Percentiles rank a stretch among this genome's conserved stretches.
Conservation (phyloP, 2,888 invertebrate species). For the Microchrysa polita region DNA sequence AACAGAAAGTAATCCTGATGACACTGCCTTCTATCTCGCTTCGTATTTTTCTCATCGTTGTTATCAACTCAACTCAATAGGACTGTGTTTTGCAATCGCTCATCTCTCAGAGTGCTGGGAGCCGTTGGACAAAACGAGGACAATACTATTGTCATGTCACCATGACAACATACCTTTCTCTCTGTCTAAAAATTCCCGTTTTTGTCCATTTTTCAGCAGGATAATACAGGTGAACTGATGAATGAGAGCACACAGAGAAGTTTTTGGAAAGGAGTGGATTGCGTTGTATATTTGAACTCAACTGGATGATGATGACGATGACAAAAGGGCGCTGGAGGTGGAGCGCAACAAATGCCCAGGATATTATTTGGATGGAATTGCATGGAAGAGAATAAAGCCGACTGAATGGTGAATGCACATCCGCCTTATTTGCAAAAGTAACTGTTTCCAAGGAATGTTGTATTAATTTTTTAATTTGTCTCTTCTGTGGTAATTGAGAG, state of each 20-base stretch:
- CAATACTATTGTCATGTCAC: constrained; percentile 48
- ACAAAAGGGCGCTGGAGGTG: not conserved
- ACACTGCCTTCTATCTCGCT: constrained; percentile 42
- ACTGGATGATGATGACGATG: no score
- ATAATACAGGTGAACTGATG: constrained; percentile 23
- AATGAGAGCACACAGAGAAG: constrained; percentile 15
- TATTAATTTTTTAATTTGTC: constrained; percentile 32
- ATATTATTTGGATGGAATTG: constrained; percentile 25
- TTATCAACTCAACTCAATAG: no score
- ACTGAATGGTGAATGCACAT: constrained; percentile 9
- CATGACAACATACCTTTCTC: constrained; percentile 49
- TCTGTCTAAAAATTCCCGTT: constrained; percentile 11
- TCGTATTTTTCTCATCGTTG: constrained; percentile 21
- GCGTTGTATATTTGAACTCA: no score
- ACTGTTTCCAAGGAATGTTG: constrained; percentile 24
- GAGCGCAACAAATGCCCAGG: constrained; percentile 29
- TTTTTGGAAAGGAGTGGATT: not conserved
- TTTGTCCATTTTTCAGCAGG: not conserved
- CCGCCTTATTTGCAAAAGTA: constrained; percentile 34
- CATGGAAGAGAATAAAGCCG: not conserved
- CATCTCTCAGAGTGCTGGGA: constrained; percentile 12
- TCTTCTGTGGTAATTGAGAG: not conserved
- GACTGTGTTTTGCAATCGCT: constrained; percentile 43
- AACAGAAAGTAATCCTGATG: constrained; percentile 36
- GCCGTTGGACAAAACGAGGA: constrained; percentile 36